These are phyloP conservation scores for Sphaeridia pumilis DNA, from an alignment of 2,888 invertebrate genomes.

Conservation along the genomic window DNA sequence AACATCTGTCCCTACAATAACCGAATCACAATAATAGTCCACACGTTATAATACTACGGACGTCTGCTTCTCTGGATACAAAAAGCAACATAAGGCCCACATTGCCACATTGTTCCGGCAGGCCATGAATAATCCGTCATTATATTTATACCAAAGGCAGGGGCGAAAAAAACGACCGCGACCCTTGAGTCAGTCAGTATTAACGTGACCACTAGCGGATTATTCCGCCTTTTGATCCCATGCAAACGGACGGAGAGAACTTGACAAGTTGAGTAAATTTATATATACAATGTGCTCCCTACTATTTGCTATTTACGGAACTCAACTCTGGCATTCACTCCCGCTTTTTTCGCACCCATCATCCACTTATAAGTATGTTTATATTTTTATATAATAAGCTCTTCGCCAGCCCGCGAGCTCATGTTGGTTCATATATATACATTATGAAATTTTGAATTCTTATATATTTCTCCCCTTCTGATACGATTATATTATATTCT, in stretches of 20 bases:
- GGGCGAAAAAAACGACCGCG: neutral
- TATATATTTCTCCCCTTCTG: conserved; percentile 12
- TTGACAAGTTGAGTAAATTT: no score
- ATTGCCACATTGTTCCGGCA: conserved; percentile 2
- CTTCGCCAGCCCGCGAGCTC: neutral
- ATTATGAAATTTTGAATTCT: no score
- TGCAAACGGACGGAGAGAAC: no score
- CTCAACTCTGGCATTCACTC: no score
- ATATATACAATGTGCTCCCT: no score
- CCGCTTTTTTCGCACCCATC: conserved; percentile 4
- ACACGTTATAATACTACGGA: no score
- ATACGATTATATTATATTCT: no score
- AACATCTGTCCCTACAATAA: conserved; percentile 27
- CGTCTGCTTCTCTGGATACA: no score
- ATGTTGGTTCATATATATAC: no score
- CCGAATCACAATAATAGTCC: conserved; percentile 17
- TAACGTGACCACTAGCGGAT: conserved; percentile 2
- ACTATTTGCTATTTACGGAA: no score
- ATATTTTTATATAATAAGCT: conserved; percentile 3
- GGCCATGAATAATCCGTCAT: conserved; percentile 21
- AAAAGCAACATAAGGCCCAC: no score
- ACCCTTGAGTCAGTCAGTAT: neutral
- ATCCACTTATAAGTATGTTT: conserved; percentile 1
- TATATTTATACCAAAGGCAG: neutral
- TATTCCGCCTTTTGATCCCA: no score